A percentile compares a stretch with the other conserved stretches of the same genome.
Conservation (phyloP, 2,888 invertebrate genomes). For the Drosophila demipolita region DNA sequence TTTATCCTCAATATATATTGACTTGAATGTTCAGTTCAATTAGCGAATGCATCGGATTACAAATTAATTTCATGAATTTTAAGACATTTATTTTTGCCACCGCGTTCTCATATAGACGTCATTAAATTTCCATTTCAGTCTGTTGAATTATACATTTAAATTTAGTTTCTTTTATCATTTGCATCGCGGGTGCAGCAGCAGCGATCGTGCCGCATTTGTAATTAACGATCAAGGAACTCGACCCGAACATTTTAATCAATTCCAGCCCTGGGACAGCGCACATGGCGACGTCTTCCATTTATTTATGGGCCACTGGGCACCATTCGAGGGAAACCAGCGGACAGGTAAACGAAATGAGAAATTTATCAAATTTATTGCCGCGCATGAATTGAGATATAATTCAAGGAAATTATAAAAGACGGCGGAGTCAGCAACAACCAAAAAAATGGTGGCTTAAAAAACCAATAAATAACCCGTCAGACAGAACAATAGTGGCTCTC, state of each 20-base stretch:
- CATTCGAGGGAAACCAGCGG: slow-evolving; percentile 57
- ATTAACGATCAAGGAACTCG: slow-evolving; percentile 70
- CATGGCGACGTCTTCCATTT: slow-evolving; percentile 54
- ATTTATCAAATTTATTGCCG: slow-evolving; percentile 77
- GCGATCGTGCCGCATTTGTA: slow-evolving; percentile 50
- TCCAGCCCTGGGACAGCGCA: slow-evolving; percentile 26
- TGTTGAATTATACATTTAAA: slow-evolving; percentile 65
- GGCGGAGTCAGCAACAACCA: slow-evolving; percentile 18
- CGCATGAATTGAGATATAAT: slow-evolving; percentile 80
- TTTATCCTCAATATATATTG: slow-evolving; percentile 5
- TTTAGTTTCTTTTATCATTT: slow-evolving; percentile 45
- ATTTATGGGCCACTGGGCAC: slow-evolving; percentile 57
- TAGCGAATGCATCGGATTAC: slow-evolving; percentile 44
- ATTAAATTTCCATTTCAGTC: slow-evolving; percentile 63
- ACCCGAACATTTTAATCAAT: slow-evolving; percentile 74
- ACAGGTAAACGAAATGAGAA: slow-evolving; percentile 74
- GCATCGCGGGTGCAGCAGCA: slow-evolving; percentile 20
- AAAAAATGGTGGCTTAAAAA: slow-evolving; percentile 72
- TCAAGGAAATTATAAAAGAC: slow-evolving; percentile 74
- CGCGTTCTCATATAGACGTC: slow-evolving; percentile 45
- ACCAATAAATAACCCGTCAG: slow-evolving; percentile 61
- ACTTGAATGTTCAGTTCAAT: slow-evolving; percentile 45
- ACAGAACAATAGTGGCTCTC: slow-evolving; percentile 54
- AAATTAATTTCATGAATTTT: slow-evolving; percentile 40
- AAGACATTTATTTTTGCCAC: slow-evolving; percentile 16